phyloP scores from a whole-genome alignment of 2,888 invertebrate genomes.

The Drosophila percnosoma region DNA sequence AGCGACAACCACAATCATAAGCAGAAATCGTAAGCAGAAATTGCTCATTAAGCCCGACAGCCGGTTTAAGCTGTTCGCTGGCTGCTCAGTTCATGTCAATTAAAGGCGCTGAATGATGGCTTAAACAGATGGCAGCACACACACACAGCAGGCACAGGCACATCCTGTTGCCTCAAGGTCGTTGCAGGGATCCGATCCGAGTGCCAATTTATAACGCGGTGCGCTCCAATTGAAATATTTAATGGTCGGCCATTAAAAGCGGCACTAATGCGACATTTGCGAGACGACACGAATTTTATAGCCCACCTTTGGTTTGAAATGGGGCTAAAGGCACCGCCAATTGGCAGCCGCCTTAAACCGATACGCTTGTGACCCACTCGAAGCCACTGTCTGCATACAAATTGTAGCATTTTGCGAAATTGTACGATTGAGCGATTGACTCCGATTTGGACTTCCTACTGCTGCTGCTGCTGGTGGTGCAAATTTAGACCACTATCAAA shows the following conservation, averaged over 20 bases:
- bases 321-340: constrained; percentile 36
- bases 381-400: constrained; percentile 57
- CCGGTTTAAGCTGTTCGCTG: constrained; percentile 53
- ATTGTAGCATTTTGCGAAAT: constrained; percentile 49
- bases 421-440: constrained; percentile 20
- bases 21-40: constrained; percentile 12
- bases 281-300: constrained; percentile 49
- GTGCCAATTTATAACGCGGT: constrained; percentile 38
- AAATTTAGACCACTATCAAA: constrained; percentile 30
- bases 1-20: constrained; percentile 2
- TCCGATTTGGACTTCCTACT: constrained; percentile 47
- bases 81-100: constrained; percentile 42
- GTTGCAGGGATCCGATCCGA: constrained; percentile 52
- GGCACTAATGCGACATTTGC: constrained; percentile 62
- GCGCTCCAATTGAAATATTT: constrained; percentile 37
- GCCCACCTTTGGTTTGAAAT: constrained; percentile 48
- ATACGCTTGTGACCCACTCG: constrained; percentile 35
- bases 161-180: constrained; percentile 66
- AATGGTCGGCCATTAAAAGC: constrained; percentile 54
- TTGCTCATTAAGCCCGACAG: constrained; percentile 58
- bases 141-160: not conserved
- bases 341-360: constrained; percentile 38
- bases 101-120: constrained; percentile 38
- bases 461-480: not conserved
- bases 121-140: constrained; percentile 9